A percentile compares a stretch with the other conserved stretches of the same genome.
Conservation (phyloP, 1,140 invertebrate species). For the Drosophila quadrilineata region DNA sequence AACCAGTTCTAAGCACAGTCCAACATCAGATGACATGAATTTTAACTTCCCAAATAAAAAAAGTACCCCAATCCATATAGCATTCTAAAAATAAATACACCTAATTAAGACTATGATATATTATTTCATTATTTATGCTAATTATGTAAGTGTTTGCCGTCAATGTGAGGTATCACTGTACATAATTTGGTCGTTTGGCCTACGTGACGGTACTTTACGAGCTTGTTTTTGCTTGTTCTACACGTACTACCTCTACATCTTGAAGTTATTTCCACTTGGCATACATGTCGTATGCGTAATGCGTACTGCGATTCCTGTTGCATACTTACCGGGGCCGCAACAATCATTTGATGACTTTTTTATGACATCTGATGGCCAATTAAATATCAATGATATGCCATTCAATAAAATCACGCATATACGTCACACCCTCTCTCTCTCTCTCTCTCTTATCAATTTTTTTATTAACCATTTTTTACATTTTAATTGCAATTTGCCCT, state of each 20-base stretch:
- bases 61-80: no score
- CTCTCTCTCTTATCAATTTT: neutral
- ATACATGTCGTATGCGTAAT: constrained; percentile 51
- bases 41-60: neutral
- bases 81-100: no score
- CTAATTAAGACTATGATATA: no score
- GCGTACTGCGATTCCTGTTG: constrained; percentile 32
- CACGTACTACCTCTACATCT: neutral
- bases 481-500: constrained; percentile 1
- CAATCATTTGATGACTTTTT: constrained; percentile 42
- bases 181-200: constrained; percentile 14
- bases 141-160: neutral
- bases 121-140: neutral
- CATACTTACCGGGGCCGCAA: neutral
- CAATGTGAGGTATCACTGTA: constrained; percentile 21
- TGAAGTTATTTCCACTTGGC: constrained; percentile 2
- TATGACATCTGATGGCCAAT: constrained; percentile 40
- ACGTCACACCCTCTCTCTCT: no score
- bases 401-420: constrained; percentile 10
- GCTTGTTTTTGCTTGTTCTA: constrained; percentile 11
- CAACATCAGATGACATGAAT: neutral
- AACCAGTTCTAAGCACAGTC: constrained; percentile 1
- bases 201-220: constrained; percentile 41
- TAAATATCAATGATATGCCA: constrained; percentile 38
- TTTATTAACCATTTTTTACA: constrained; percentile 14